phyloP scores from a whole-genome alignment of 2,888 invertebrate species.

The Drosophila flavopinicola region DNA sequence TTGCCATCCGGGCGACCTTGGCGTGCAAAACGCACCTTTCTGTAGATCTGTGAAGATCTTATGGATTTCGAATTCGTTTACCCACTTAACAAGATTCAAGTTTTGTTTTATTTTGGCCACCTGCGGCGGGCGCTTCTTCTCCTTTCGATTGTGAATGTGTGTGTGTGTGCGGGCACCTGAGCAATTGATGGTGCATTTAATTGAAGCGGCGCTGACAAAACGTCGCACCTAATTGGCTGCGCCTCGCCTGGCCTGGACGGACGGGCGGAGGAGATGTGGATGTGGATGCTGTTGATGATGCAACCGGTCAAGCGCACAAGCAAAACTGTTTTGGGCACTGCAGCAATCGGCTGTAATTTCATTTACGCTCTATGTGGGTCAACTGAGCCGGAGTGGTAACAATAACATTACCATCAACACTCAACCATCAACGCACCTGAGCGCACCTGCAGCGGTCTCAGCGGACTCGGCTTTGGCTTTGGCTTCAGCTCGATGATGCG shows the following conservation, averaged over 20 bases:
- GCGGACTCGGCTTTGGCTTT: too few species aligned
- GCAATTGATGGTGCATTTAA: conserved; percentile 66
- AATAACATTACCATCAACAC: conserved; percentile 70
- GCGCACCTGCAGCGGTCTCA: conserved; percentile 29
- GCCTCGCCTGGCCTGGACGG: conserved; percentile 23
- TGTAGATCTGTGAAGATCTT: conserved; percentile 23
- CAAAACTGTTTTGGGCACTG: conserved; percentile 58
- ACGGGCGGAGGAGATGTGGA: too few species aligned
- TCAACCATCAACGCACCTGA: conserved; percentile 16
- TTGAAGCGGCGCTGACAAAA: conserved; percentile 63
- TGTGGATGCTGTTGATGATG: conserved; percentile 44
- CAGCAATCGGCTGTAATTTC: conserved; percentile 67
- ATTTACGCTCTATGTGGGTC: conserved; percentile 73
- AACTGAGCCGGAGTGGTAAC: conserved; percentile 64
- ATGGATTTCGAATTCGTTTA: conserved; percentile 30
- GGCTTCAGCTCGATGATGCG: conserved; percentile 20
- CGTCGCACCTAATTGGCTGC: conserved; percentile 53
- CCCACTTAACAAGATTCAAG: conserved; percentile 14
- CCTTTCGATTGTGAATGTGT: conserved; percentile 34
- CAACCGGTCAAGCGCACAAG: conserved; percentile 46
- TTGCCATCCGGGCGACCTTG: conserved; percentile 57
- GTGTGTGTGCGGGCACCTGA: conserved; percentile 23
- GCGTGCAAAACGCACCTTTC: conserved; percentile 24
- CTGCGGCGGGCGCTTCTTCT: conserved; percentile 34
- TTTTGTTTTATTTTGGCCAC: conserved; percentile 28